Base-by-base conservation (phyloP, 2,113 vertebrate genomes). In the Rhinolophus sinicus region DNA sequence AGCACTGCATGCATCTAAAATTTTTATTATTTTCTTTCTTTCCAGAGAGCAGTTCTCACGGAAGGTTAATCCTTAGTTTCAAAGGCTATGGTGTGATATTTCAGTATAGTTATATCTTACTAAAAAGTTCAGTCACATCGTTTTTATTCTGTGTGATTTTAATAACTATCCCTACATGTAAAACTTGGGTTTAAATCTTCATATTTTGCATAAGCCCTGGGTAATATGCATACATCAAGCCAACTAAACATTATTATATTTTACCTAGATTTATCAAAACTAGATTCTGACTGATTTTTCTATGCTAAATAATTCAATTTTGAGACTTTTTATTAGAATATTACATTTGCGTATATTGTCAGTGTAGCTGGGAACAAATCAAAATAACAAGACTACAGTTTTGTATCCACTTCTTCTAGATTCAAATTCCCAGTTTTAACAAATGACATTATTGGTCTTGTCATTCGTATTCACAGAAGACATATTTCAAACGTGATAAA, bases 381-480 rank as follows among this genome's bases (percentile, higher is more conserved):
- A 97, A 96, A 96, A 52, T 16, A 95, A 72, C 38, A 96, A 94
- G 1, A 0, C 44, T 90, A 10, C 81, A 70, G 56, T 95, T 98
- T 97, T 60, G 2, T 90, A 75, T 62, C 0, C 24, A 58, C 8
- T 72, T 30, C 9, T 93, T 94, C 22, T 50, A 28, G 95, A 97
- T 96, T 95, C 58, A 96, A 97, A 77, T 14, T 77, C 0, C 26
- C 90, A 2, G 2, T 56, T 94, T 85, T 76, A 90, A 83, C 5
- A 30, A 97, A 86, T 14, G 96, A 86, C 97, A 95, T 86, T 95
- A 89, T 88, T 93, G 47, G 6, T 40, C 28, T 81, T 93, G 26
- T 0, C 30, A 88, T 97, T 97, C 96, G 33, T 94, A 95, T 97
- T 97, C 94, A 82, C 14, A 91, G 62, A 84, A 86, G 78, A 94